Conservation (phyloP, 1,140 invertebrate genomes). For the Himalopsyche phryganea region DNA sequence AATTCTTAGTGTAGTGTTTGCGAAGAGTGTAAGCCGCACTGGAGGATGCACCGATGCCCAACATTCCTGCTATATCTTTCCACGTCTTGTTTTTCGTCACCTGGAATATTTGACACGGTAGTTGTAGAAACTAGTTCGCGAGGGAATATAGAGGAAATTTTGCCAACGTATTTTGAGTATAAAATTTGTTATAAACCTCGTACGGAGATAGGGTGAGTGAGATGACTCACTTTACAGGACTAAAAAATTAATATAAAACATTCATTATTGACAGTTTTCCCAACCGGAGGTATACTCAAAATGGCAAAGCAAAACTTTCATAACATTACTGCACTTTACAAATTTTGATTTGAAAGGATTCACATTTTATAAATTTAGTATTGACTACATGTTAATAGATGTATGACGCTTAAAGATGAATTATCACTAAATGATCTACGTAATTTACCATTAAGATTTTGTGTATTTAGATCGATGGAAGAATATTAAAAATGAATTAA, state of each 20-base stretch:
- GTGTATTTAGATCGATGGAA: too few relatives aligned
- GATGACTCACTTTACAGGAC: too few relatives aligned
- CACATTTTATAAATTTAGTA: too few relatives aligned
- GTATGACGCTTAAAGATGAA: too few relatives aligned
- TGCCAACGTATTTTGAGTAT: slow-evolving; percentile 29
- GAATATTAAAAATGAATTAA: too few relatives aligned
- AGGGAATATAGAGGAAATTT: slow-evolving; percentile 17
- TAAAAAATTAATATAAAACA: too few relatives aligned
- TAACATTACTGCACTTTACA: slow-evolving; percentile 33
- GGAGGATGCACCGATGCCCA: slow-evolving; percentile 93
- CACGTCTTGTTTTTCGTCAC: slow-evolving; percentile 97
- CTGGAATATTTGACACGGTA: slow-evolving; percentile 50
- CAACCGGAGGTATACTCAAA: slow-evolving; percentile 10
- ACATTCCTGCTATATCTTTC: slow-evolving; percentile 92
- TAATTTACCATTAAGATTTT: too few relatives aligned
- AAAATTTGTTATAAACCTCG: too few relatives aligned
- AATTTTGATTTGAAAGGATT: neutral
- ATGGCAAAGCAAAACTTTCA: slow-evolving; percentile 30
- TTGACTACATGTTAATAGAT: too few relatives aligned
- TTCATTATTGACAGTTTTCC: too few relatives aligned
- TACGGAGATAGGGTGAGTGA: too few relatives aligned
- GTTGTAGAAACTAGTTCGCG: neutral
- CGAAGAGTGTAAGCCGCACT: slow-evolving; percentile 94
- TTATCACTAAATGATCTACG: too few relatives aligned
- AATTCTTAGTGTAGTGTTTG: slow-evolving; percentile 96